Conservation (phyloP, 2,113 vertebrate genomes). For the Macroglossus sobrinus region DNA sequence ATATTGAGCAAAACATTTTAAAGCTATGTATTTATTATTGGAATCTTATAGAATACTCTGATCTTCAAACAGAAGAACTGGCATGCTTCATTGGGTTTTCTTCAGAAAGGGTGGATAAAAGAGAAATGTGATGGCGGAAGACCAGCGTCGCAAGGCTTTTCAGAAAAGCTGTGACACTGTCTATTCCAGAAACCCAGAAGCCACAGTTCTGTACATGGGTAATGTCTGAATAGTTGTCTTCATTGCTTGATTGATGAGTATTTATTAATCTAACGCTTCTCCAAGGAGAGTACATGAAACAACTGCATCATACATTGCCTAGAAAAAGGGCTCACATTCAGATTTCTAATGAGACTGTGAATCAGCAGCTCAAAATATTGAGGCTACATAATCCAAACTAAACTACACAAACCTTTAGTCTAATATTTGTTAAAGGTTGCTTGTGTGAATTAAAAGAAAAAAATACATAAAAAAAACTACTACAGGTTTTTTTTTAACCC, state of each 20-base stretch:
- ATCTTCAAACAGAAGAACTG: background rate
- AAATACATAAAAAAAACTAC: background rate
- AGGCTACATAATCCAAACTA: background rate
- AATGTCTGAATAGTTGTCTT: background rate
- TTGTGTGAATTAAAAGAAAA: background rate
- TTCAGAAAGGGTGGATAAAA: background rate
- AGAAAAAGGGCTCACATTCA: background rate
- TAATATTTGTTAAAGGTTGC: background rate
- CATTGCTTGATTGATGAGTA: background rate
- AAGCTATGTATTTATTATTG: background rate
- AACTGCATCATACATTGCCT: background rate
- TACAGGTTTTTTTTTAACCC: background rate
- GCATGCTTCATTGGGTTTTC: background rate
- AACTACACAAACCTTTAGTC: background rate
- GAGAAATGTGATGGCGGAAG: background rate
- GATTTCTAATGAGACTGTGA: background rate
- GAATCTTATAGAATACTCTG: background rate
- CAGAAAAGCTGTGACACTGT: background rate
- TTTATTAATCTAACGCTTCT: background rate
- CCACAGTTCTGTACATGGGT: background rate
- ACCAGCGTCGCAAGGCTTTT: background rate
- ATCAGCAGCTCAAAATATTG: background rate
- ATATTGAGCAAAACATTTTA: background rate
- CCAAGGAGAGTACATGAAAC: background rate
- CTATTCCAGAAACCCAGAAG: background rate